phyloP scores from a whole-genome alignment of 2,113 vertebrate genomes.

The Mesitornis unicolor region DNA sequence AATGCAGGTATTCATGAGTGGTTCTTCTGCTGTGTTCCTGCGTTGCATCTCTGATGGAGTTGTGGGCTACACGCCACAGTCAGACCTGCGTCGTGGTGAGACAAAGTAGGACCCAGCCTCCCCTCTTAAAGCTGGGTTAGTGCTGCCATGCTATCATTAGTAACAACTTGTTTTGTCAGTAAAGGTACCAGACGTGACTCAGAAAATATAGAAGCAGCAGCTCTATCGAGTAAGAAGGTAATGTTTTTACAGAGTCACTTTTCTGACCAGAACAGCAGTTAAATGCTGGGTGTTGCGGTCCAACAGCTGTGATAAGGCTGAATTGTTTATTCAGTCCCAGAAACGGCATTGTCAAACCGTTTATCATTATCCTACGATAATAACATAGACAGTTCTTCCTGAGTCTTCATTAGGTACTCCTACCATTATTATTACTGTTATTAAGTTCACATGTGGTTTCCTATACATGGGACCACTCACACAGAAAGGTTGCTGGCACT shows the following conservation, averaged over 20 bases:
- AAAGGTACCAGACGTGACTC: neutral
- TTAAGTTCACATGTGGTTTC: neutral
- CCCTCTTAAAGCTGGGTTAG: neutral
- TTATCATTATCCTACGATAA: slow-evolving; percentile 5
- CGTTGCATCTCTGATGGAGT: neutral
- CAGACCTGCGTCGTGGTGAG: neutral
- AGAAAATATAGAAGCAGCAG: neutral
- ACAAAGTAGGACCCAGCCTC: neutral
- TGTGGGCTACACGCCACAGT: fast-evolving
- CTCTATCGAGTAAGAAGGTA: neutral
- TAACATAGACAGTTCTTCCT: neutral
- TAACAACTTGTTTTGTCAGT: neutral
- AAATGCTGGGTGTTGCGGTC: neutral
- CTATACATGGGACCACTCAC: neutral
- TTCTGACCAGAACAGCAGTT: neutral
- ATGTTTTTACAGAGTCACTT: slow-evolving; percentile 1
- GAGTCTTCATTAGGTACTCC: neutral
- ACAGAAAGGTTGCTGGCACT: neutral
- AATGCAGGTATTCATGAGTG: neutral
- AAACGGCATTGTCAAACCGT: neutral
- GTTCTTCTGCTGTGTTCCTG: neutral
- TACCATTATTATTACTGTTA: neutral
- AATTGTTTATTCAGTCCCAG: slow-evolving; percentile 11
- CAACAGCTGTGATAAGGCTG: neutral
- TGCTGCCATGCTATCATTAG: neutral